These are phyloP conservation scores for Leguminivora glycinivorella DNA, from an alignment of 1,140 invertebrate species.

Conservation along the genomic window DNA sequence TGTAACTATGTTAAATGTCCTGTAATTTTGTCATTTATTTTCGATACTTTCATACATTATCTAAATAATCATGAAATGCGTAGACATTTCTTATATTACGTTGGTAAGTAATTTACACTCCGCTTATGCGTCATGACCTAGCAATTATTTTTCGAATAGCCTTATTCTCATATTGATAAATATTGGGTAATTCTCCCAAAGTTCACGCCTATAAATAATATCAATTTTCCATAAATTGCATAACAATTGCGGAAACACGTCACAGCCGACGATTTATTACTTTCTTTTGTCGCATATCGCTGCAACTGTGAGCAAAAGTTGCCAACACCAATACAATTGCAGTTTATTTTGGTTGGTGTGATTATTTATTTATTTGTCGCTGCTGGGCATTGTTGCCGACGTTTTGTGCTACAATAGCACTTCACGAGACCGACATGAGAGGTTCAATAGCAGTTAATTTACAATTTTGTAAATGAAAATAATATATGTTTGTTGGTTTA, in stretches of 20 bases:
- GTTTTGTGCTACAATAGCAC: conserved; percentile 17
- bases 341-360: conserved; percentile 50
- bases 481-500: conserved; percentile 4
- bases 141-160: conserved; percentile 4
- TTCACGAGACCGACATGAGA: neutral
- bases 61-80: neutral
- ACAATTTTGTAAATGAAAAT: conserved; percentile 1
- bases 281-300: conserved; percentile 48
- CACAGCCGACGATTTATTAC: conserved; percentile 68
- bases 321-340: conserved; percentile 42
- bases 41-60: neutral
- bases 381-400: neutral
- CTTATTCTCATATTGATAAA: conserved; percentile 13
- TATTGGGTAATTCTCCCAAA: conserved; percentile 31
- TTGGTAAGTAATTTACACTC: conserved; percentile 9
- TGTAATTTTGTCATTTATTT: too few relatives aligned
- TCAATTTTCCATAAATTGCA: conserved; percentile 59
- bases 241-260: conserved; percentile 68
- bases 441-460: conserved; percentile 27
- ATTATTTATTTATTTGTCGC: conserved; percentile 51
- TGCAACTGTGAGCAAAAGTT: conserved; percentile 30
- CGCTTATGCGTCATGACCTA: neutral
- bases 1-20: too few relatives aligned
- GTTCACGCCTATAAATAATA: conserved; percentile 44
- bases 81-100: neutral